A percentile compares a stretch with the other conserved stretches of the same genome.
Evolutionary conservation across 2,113 vertebrate genomes (phyloP).

Genomic region (Nothoprocta perdicaria): DNA sequence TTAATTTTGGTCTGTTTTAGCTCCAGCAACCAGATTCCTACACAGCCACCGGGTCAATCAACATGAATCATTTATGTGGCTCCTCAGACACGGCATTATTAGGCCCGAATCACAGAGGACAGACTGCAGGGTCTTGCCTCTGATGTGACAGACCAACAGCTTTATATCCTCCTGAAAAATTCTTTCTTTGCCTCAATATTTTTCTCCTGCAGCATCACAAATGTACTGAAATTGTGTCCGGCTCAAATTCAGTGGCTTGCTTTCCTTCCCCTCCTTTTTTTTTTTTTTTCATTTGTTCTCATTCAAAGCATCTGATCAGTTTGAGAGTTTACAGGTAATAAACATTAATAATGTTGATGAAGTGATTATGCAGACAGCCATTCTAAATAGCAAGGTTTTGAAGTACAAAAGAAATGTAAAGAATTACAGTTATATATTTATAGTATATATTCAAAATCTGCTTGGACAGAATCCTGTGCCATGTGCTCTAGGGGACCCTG

Average conservation of each 20-base stretch:
- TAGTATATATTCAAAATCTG: not conserved
- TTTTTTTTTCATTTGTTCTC: not conserved
- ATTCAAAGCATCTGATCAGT: not conserved
- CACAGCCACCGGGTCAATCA: not conserved
- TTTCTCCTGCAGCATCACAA: not conserved
- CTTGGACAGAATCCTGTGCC: too few relatives aligned
- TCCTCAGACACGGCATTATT: conserved; percentile 50
- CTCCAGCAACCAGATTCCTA: conserved; percentile 18
- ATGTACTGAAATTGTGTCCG: not conserved
- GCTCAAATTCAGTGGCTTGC: not conserved
- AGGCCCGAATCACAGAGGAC: conserved; percentile 37
- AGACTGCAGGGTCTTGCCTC: conserved; percentile 14
- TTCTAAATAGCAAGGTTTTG: not conserved
- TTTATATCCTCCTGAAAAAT: not conserved
- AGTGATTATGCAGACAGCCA: not conserved
- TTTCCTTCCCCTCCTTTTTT: not conserved
- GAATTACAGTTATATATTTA: not conserved
- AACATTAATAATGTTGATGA: not conserved
- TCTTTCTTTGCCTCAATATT: not conserved
- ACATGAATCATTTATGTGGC: conserved; percentile 64
- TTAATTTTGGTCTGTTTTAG: conserved; percentile 1
- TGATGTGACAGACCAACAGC: not conserved
- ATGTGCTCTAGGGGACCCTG: too few relatives aligned
- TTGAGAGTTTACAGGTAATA: not conserved
- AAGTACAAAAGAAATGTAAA: not conserved